Evolutionary conservation across 2,113 vertebrate species (phyloP).

Genomic region (Manacus vitellinus): DNA sequence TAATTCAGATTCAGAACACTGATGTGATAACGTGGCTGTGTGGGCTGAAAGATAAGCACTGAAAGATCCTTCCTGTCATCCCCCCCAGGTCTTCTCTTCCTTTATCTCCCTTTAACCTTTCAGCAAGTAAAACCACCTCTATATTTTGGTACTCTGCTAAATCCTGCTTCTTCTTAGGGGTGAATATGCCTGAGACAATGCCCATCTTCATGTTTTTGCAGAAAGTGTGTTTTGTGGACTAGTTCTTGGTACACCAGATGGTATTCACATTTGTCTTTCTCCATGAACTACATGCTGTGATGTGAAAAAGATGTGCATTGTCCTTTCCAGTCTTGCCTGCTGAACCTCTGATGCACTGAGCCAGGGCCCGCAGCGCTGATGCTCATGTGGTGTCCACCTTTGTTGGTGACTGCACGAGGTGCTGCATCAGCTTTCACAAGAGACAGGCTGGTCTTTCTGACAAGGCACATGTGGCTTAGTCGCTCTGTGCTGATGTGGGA

Average conservation of each 20-base stretch:
- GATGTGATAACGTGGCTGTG: not conserved
- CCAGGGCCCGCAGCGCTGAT: not conserved
- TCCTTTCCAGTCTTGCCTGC: not conserved
- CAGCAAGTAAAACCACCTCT: not conserved
- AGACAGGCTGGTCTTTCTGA: not conserved
- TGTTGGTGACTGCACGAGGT: not conserved
- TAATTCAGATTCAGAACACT: not conserved
- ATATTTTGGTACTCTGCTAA: not conserved
- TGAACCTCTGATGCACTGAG: fast-evolving
- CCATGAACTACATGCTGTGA: not conserved
- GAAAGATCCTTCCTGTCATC: slow-evolving; percentile 29
- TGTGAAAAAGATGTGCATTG: not conserved
- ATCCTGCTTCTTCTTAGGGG: not conserved
- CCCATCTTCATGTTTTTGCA: not conserved
- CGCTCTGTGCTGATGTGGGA: not conserved
- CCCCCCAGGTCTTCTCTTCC: not conserved
- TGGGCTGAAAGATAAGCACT: slow-evolving; percentile 39
- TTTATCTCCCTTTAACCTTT: slow-evolving; percentile 23
- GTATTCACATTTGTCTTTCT: not conserved
- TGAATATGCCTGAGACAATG: not conserved
- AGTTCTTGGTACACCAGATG: not conserved
- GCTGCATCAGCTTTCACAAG: not conserved
- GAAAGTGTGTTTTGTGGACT: not conserved
- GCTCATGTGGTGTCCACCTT: fast-evolving
- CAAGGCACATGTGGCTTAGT: not conserved